A percentile compares a stretch with the other conserved stretches of the same genome.
phyloP scores from a whole-genome alignment of 2,113 vertebrate species.

The Gnathonemus echidnorhynchus region DNA sequence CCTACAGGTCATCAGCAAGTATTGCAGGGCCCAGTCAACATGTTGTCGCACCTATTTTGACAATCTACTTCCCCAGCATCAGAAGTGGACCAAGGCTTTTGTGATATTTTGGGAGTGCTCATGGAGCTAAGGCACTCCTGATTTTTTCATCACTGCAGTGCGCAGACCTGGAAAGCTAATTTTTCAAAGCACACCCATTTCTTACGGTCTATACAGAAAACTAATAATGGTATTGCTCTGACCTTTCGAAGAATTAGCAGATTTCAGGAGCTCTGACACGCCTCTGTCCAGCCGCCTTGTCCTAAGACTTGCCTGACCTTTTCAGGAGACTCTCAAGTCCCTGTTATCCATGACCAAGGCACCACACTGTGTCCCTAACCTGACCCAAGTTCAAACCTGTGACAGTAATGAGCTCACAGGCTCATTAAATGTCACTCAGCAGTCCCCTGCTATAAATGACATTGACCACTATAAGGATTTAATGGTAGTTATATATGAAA shows the following conservation, averaged over 20 bases:
- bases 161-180: neutral
- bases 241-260: slow-evolving; percentile 1
- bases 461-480: neutral
- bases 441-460: neutral
- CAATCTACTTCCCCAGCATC: neutral
- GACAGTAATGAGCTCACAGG: slow-evolving; percentile 4
- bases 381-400: slow-evolving; percentile 1
- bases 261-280: neutral
- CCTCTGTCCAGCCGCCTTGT: neutral
- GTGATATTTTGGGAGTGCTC: neutral
- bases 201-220: neutral
- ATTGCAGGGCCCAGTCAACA: neutral
- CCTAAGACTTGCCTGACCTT: neutral
- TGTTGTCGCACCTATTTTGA: neutral
- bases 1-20: neutral
- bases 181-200: neutral
- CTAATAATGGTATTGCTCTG: neutral
- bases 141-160: neutral
- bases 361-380: neutral
- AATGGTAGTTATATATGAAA: neutral
- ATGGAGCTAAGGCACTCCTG: neutral
- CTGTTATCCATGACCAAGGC: slow-evolving; percentile 3
- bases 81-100: neutral
- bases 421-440: slow-evolving; percentile 13
- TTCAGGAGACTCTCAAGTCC: neutral